These are phyloP conservation scores for Hoplostethus atlanticus DNA, from an alignment of 2,797 vertebrate species.

Conservation along the genomic window DNA sequence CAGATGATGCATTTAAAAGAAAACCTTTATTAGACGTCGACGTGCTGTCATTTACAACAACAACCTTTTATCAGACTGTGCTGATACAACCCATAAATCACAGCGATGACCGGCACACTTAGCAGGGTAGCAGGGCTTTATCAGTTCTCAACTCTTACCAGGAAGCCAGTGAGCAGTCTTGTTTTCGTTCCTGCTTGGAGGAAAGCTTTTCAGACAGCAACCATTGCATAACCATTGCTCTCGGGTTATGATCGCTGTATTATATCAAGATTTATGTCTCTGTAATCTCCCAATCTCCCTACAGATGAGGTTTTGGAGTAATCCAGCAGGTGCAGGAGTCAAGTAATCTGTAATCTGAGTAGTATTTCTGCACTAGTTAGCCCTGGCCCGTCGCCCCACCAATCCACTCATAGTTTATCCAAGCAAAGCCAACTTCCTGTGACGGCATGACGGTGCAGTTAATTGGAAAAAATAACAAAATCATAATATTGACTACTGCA, in stretches of 20 bases:
- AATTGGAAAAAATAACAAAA: conserved; percentile 42
- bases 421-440: conserved; percentile 40
- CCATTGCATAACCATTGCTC: no score
- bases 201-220: conserved; percentile 11
- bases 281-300: no score
- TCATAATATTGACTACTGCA: conserved; percentile 7
- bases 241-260: no score
- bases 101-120: conserved; percentile 32
- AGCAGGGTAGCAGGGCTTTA: conserved; percentile 16
- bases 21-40: no score
- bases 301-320: no score
- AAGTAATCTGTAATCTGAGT: no score
- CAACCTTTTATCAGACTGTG: conserved; percentile 29
- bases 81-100: conserved; percentile 48
- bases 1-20: no score
- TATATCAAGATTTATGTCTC: no score
- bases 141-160: conserved; percentile 24
- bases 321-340: no score
- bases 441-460: neutral
- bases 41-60: neutral
- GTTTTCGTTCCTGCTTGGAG: conserved; percentile 25
- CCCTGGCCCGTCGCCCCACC: no score
- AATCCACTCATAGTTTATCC: neutral
- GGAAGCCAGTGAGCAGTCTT: conserved; percentile 12
- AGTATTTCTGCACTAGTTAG: no score